Evolutionary conservation across 2,797 vertebrate genomes (phyloP), one percentile per base, ranked within the genome.

Genomic region (Nyctibius grandis): DNA sequence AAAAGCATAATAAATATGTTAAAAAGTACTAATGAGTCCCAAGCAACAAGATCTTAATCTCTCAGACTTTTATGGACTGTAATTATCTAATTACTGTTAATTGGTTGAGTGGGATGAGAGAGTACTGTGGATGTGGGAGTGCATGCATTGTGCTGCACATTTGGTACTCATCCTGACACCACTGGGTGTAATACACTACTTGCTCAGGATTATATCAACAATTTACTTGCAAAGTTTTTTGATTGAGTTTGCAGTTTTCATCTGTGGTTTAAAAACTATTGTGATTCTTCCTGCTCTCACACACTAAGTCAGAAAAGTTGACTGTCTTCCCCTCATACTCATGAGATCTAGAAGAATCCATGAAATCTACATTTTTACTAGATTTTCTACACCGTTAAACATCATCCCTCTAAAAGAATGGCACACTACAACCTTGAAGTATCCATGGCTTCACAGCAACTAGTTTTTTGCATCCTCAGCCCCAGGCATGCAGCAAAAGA

Each of bases 81-180:
- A 96, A 95, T 97, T 96, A 96, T 73, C 94, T 97, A 97, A 97
- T 97, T 96, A 94, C 85, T 88, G 70, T 63, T 97, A 98, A 98
- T 96, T 97, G 89, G 74, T 90, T 87, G 86, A 87, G 93, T 91
- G 92, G 75, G 85, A 91, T 92, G 61, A 85, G 86, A 85, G 65
- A 96, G 75, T 84, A 88, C 48, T 54, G 23, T 54, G 83, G 44
- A 36, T 86, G 64, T 63, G 90, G 67, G 84, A 95, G 60, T 77
- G 53, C 68, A 82, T 33, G 67, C 83, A 48, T 63, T 77, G 64
- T 75, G 56, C 47, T 91, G 80, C 82, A 78, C 14, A 17, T 77
- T 79, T 48, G 12, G 65, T 91, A 82, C 76, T 90, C 45, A 90
- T 65, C 80, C 82, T 68, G 26, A 44, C 67, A 94, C 88, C 60